Evolutionary conservation across 2,888 invertebrate genomes (phyloP).

Genomic region (Glaucopsyche alexis): DNA sequence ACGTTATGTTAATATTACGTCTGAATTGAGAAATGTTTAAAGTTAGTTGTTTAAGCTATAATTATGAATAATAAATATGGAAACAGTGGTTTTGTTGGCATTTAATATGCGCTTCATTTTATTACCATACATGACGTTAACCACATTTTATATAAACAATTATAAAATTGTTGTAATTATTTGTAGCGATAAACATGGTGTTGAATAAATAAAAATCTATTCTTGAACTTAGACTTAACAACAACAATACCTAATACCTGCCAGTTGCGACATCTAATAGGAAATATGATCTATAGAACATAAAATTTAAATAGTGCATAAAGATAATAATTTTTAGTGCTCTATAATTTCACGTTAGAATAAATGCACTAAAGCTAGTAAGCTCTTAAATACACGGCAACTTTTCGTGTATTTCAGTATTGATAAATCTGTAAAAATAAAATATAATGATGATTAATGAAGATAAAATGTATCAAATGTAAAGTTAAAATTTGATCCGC

Average conservation of each 20-base stretch:
- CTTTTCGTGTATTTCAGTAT: too few species aligned
- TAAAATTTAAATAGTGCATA: too few species aligned
- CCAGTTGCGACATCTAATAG: too few species aligned
- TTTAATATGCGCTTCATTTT: background rate
- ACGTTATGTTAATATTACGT: background rate
- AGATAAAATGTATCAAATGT: too few species aligned
- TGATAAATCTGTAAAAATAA: too few species aligned
- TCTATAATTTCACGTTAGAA: too few species aligned
- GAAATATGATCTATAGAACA: too few species aligned
- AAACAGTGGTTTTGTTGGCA: background rate
- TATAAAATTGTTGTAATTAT: slow-evolving; percentile 6
- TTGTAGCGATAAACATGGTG: background rate
- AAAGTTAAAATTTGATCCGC: too few species aligned
- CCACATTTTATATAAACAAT: background rate
- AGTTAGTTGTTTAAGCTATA: background rate
- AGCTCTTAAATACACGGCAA: too few species aligned
- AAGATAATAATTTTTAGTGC: too few species aligned
- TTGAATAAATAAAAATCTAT: background rate
- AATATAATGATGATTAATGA: too few species aligned
- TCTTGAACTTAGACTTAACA: background rate
- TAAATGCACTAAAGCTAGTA: too few species aligned
- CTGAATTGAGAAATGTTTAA: background rate
- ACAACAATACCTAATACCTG: background rate
- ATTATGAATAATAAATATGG: background rate
- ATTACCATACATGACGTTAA: background rate